A percentile compares a stretch with the other conserved stretches of the same genome.
Evolutionary conservation across 2,888 invertebrate species (phyloP).

Genomic region (Acrobasis repandana): DNA sequence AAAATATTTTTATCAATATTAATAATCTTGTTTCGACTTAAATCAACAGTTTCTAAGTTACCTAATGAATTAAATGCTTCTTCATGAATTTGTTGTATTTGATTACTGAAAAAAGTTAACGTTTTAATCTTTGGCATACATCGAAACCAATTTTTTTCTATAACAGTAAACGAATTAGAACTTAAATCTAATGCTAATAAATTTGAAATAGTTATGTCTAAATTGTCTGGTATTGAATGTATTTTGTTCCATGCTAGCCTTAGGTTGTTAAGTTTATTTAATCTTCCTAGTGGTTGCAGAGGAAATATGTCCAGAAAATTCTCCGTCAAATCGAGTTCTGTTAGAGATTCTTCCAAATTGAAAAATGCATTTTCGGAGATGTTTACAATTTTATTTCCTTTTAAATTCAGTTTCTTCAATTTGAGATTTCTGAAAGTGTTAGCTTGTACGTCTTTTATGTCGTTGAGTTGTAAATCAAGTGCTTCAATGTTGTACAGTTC

Average conservation of each 20-base stretch:
- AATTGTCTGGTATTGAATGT: slow-evolving; percentile 87
- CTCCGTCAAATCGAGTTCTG: slow-evolving; percentile 93
- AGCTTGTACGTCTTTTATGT: slow-evolving; percentile 91
- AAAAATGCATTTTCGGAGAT: slow-evolving; percentile 93
- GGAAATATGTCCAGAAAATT: slow-evolving; percentile 93
- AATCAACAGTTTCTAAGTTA: slow-evolving; percentile 91
- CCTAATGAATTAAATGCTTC: slow-evolving; percentile 89
- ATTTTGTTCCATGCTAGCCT: slow-evolving; percentile 93
- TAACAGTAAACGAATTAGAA: slow-evolving; percentile 91
- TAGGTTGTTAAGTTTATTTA: slow-evolving; percentile 87
- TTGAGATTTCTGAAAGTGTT: slow-evolving; percentile 93
- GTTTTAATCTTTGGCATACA: slow-evolving; percentile 91
- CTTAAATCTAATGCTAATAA: slow-evolving; percentile 91
- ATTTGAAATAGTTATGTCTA: slow-evolving; percentile 87
- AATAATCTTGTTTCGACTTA: slow-evolving; percentile 94
- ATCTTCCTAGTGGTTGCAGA: slow-evolving; percentile 88
- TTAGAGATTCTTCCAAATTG: slow-evolving; percentile 88
- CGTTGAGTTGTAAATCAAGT: slow-evolving; percentile 93
- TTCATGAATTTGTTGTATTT: slow-evolving; percentile 89
- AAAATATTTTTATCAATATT: slow-evolving; percentile 89
- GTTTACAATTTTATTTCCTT: slow-evolving; percentile 91
- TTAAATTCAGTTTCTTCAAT: slow-evolving; percentile 91
- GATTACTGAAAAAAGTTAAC: slow-evolving; percentile 92
- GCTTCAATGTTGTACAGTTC: slow-evolving; percentile 87
- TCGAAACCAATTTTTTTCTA: slow-evolving; percentile 90